phyloP scores from a whole-genome alignment of 2,113 vertebrate species.

The Cepphus grylle region DNA sequence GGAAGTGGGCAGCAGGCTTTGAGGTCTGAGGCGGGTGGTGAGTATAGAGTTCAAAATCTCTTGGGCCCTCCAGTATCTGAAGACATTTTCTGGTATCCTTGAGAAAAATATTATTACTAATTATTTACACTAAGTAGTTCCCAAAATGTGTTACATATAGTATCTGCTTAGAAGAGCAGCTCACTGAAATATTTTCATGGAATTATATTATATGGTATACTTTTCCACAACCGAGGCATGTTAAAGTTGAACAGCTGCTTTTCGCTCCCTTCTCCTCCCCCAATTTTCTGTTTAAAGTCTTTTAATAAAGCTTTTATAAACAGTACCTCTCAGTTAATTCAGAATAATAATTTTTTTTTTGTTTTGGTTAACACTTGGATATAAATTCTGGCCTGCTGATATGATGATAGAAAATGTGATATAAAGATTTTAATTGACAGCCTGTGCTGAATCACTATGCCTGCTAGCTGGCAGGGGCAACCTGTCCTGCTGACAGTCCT shows the following conservation, averaged over 20 bases:
- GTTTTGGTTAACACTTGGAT: neutral
- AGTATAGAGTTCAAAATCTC: neutral
- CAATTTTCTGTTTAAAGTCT: neutral
- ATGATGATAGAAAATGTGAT: neutral
- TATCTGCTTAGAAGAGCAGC: neutral
- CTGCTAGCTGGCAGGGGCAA: neutral
- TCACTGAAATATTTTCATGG: neutral
- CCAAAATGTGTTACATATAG: neutral
- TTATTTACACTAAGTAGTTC: neutral
- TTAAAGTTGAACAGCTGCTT: neutral
- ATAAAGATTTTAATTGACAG: conserved; percentile 9
- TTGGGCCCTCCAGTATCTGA: neutral
- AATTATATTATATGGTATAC: neutral
- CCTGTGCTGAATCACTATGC: neutral
- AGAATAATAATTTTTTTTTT: neutral
- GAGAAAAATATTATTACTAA: neutral
- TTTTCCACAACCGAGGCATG: neutral
- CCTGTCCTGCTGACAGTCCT: neutral
- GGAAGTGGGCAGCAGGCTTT: neutral
- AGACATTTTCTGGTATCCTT: neutral
- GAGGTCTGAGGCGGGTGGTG: neutral
- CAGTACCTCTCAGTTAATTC: neutral
- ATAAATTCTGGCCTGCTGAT: neutral
- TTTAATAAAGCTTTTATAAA: neutral
- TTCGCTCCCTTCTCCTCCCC: neutral